These are phyloP conservation scores for Tachycineta bicolor DNA, from an alignment of 2,113 vertebrate species.

Conservation along the genomic window DNA sequence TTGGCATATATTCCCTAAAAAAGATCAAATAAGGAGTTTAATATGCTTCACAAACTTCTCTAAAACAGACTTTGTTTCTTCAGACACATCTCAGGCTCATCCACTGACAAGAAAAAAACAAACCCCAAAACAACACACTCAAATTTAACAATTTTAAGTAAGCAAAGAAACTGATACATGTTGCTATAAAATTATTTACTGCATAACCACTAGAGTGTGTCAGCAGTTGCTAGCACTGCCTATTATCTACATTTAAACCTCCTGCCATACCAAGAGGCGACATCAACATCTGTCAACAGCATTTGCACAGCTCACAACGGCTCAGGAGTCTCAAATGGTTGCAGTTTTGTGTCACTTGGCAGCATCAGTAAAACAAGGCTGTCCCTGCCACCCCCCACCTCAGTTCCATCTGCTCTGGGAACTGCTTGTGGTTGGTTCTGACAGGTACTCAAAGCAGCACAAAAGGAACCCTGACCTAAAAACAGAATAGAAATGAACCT, in stretches of 20 bases:
- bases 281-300: neutral
- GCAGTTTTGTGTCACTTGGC: neutral
- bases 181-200: neutral
- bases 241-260: neutral
- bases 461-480: neutral
- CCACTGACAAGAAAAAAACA: neutral
- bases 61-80: neutral
- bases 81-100: neutral
- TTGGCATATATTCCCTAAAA: slow-evolving; percentile 95
- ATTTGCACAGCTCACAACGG: rapidly evolving
- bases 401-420: neutral
- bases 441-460: neutral
- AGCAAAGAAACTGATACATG: neutral
- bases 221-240: neutral
- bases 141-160: neutral
- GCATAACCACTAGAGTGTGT: neutral
- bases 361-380: neutral
- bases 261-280: neutral
- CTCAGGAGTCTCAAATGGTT: neutral
- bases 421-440: neutral
- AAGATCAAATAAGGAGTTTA: neutral
- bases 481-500: neutral
- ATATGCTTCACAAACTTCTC: neutral
- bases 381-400: neutral
- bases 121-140: neutral